Evolutionary conservation across 2,888 invertebrate species (phyloP), one percentile per base, ranked within the genome.

Genomic region (Acronicta alni): DNA sequence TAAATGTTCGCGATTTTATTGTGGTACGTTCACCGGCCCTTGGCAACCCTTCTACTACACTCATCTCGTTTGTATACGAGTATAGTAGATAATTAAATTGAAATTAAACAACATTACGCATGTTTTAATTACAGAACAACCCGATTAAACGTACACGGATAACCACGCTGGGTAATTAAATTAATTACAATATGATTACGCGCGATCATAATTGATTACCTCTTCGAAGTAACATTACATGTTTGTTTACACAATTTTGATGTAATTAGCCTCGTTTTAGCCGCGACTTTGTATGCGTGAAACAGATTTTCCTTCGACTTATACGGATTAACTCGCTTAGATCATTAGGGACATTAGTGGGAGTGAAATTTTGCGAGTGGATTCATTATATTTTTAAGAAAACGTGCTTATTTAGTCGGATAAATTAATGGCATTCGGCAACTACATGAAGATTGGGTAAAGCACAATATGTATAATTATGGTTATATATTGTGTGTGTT

Each of bases 301-400:
- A 38, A 42, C 37, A 58, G 63, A 71, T 74, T 75, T 61, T 54
- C 43, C 26, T 30, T 37, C 51, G 51, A 56, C 58, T 63, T 69
- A 68, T 47, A 72, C 60, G 74, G 57, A 73, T 75, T 70, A 67
- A 61, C 44, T 70, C 71, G 67, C 73, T 41, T 32, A 39, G 62
- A 59, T 65, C 64, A 57, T 75, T 75, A 73, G 44, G 42, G 37
- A 35, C 17, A 59, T 63, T 72, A 70, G 26, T 43, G 39, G 37
- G 67, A 61, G 65, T 53, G 51, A 70, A 70, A 63, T 73, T 60
- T 54, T 15, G 35, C 32, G 42, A 58, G 38, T 66, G 7, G 7
- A 35, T 35, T n/a, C 23, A 12, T 15, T 14, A 23, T 23, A 23
- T 23, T 23, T 23, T 23, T n/a, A n/a, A n/a, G n/a, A n/a, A n/a